Evolutionary conservation across 92 coral and sea anemone genomes (phyloP).

Genomic region (Ricordea florida): DNA sequence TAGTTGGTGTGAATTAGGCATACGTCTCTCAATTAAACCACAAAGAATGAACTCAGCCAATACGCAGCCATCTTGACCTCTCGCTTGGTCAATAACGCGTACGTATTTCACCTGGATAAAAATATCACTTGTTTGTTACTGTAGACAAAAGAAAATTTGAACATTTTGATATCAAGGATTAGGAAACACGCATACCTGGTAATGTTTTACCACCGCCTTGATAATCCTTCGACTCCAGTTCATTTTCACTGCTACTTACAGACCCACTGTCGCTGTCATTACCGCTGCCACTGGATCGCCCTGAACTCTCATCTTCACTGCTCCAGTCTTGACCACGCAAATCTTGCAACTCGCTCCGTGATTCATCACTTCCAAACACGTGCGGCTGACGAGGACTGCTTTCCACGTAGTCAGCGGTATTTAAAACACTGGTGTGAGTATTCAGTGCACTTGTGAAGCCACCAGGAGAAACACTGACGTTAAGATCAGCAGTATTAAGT

Average conservation of each 20-base stretch:
- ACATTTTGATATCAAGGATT: no score
- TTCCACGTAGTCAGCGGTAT: slow-evolving; percentile 64
- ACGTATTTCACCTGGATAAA: no score
- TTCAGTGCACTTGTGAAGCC: slow-evolving; percentile 76
- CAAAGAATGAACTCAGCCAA: no score
- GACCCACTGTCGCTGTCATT: slow-evolving; percentile 78
- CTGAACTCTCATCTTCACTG: slow-evolving; percentile 50
- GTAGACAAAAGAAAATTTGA: no score
- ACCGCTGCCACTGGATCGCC: slow-evolving; percentile 57
- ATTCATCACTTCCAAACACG: slow-evolving; percentile 27
- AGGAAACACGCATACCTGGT: slow-evolving; percentile 51
- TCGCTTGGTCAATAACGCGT: no score
- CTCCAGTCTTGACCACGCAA: slow-evolving; percentile 34
- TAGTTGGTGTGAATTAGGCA: no score
- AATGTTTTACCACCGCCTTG: slow-evolving; percentile 80
- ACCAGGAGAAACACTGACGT: slow-evolving; percentile 47
- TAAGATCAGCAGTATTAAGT: slow-evolving; percentile 33
- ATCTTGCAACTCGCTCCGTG: slow-evolving; percentile 11
- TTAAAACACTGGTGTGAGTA: slow-evolving; percentile 70
- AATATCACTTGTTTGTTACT: no score
- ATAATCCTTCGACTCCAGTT: slow-evolving; percentile 26
- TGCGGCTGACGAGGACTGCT: slow-evolving; percentile 24
- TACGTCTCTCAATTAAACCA: no score
- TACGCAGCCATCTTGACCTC: no score
- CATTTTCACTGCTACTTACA: slow-evolving; percentile 66